Evolutionary conservation across 2,797 vertebrate genomes (phyloP).

Genomic region (Lycodopsis pacificus): DNA sequence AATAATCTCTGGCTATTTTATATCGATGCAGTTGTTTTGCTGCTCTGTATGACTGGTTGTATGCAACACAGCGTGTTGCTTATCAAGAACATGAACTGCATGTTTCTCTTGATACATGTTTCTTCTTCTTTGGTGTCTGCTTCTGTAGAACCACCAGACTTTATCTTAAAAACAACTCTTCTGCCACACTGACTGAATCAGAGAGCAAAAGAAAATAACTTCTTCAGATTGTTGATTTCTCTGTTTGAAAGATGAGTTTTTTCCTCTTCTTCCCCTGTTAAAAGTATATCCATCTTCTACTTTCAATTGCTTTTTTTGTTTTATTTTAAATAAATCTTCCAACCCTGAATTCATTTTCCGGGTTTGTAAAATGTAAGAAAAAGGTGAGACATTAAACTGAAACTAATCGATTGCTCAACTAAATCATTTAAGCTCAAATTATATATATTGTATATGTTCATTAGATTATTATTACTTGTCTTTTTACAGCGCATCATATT

Average conservation of each 20-base stretch:
- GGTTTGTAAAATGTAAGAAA: background rate
- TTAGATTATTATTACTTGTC: background rate
- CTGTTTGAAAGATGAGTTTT: background rate
- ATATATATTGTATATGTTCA: background rate
- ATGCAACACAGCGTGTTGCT: background rate
- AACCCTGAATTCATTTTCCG: background rate
- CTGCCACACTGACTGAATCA: background rate
- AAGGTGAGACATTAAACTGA: background rate
- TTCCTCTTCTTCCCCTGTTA: background rate
- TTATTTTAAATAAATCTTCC: background rate
- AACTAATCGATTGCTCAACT: background rate
- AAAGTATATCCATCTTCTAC: background rate
- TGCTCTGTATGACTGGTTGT: background rate
- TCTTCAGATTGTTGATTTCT: background rate
- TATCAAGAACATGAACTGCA: background rate
- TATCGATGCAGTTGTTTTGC: background rate
- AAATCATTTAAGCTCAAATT: background rate
- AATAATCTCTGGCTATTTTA: slow-evolving; percentile 29
- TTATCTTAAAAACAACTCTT: background rate
- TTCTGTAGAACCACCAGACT: background rate
- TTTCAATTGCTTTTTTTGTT: background rate
- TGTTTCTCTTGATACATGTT: background rate
- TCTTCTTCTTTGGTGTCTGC: background rate
- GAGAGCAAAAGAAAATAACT: background rate
- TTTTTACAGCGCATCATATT: background rate